These are phyloP conservation scores for Andrena bucephala DNA, from an alignment of 2,888 invertebrate species.

Conservation along the genomic window DNA sequence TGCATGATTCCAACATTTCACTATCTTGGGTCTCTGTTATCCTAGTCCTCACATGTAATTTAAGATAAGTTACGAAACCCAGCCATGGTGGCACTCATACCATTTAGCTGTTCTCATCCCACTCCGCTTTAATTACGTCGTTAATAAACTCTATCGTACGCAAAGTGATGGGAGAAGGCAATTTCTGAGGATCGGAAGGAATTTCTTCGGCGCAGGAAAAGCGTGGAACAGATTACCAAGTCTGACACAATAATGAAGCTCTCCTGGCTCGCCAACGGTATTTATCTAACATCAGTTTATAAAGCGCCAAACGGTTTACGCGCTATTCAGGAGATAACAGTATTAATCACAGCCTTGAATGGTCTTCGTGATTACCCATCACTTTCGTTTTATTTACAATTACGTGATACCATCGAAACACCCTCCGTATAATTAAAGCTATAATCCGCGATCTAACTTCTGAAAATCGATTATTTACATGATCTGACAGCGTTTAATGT, in stretches of 20 bases:
- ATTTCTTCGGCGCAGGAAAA: neutral
- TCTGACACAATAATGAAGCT: constrained; percentile 40
- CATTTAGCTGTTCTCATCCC: neutral
- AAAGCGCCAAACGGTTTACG: constrained; percentile 40
- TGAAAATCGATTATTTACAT: constrained; percentile 25
- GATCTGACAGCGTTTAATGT: neutral
- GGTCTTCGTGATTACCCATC: constrained; percentile 42
- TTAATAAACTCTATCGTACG: constrained; percentile 8
- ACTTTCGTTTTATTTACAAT: constrained; percentile 54
- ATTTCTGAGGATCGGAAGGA: constrained; percentile 28
- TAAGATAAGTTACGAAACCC: too few relatives aligned
- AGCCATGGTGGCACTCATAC: too few relatives aligned
- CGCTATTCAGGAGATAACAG: constrained; percentile 30
- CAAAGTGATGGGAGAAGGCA: constrained; percentile 5
- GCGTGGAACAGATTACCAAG: constrained; percentile 26
- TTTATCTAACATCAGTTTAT: constrained; percentile 56
- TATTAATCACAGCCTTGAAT: constrained; percentile 48
- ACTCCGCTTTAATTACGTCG: constrained; percentile 8
- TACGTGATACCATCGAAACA: constrained; percentile 34
- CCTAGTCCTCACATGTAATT: too few relatives aligned
- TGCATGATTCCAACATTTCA: too few relatives aligned
- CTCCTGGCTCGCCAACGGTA: constrained; percentile 17
- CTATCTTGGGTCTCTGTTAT: too few relatives aligned
- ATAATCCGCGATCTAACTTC: neutral
- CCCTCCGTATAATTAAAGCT: constrained; percentile 48